Percentiles rank a stretch among this genome's conserved stretches.
Conservation (phyloP, 2,888 invertebrate genomes). For the Zaprionus lineosus region DNA sequence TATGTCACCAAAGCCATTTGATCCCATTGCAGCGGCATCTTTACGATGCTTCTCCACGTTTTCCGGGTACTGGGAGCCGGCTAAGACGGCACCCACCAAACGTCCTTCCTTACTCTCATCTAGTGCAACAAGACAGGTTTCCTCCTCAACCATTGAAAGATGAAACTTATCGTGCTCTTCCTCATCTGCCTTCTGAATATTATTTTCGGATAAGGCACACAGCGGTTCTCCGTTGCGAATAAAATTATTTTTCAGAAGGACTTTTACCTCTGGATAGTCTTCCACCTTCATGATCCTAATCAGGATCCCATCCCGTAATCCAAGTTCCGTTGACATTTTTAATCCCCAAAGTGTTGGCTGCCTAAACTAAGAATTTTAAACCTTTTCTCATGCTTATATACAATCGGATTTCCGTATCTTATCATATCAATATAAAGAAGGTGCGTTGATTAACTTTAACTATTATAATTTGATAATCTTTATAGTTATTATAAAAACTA, state of each 20-base stretch:
- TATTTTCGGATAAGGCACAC: background rate
- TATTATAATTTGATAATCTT: too few relatives aligned
- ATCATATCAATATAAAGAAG: too few relatives aligned
- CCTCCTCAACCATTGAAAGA: background rate
- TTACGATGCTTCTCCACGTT: too few relatives aligned
- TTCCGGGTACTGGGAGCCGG: background rate
- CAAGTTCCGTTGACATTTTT: conserved; percentile 34
- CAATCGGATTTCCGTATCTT: too few relatives aligned
- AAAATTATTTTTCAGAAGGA: conserved; percentile 1
- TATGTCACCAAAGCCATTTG: too few relatives aligned
- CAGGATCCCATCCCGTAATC: conserved; percentile 7
- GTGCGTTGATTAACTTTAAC: too few relatives aligned
- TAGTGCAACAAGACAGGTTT: conserved; percentile 21
- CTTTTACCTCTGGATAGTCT: conserved; percentile 16
- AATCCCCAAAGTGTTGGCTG: too few relatives aligned
- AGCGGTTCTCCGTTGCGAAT: conserved; percentile 9
- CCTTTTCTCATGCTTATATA: too few relatives aligned
- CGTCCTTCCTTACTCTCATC: conserved; percentile 12
- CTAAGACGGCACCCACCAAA: conserved; percentile 26
- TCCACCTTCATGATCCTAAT: conserved; percentile 23
- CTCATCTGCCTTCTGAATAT: background rate
- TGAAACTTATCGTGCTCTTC: conserved; percentile 6
- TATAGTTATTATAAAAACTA: too few relatives aligned
- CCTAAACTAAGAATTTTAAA: background rate
- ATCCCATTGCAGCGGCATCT: too few relatives aligned